Conservation (phyloP, 2,888 invertebrate genomes). For the Serripes groenlandicus region DNA sequence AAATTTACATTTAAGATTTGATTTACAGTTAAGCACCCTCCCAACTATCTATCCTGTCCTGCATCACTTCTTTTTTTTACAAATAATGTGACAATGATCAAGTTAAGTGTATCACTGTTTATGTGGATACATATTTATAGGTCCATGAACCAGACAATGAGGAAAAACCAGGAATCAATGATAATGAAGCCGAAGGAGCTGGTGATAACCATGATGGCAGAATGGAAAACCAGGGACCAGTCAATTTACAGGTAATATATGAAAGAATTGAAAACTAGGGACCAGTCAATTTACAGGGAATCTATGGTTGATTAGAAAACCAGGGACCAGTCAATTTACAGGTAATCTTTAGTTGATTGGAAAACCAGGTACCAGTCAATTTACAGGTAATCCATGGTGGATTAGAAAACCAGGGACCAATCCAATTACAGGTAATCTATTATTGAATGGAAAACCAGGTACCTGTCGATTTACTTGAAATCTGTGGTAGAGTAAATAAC, state of each 20-base stretch:
- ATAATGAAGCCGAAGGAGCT: conserved; percentile 12
- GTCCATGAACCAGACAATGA: no score
- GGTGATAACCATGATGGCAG: conserved; percentile 57
- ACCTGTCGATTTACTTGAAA: background rate
- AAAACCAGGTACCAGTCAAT: conserved; percentile 64
- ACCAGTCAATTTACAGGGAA: conserved; percentile 63
- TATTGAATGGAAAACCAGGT: background rate
- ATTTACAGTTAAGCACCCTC: no score
- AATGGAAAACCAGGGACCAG: conserved; percentile 64
- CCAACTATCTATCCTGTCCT: no score
- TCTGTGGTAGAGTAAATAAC: no score
- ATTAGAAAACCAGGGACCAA: background rate
- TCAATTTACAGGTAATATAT: conserved; percentile 59
- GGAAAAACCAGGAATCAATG: background rate
- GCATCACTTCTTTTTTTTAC: no score
- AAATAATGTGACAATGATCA: no score
- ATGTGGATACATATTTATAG: no score
- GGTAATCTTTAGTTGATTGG: conserved; percentile 54
- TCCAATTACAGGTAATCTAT: background rate
- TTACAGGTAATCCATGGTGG: conserved; percentile 43
- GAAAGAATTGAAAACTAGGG: conserved; percentile 63
- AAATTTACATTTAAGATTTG: no score
- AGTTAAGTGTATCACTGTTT: no score
- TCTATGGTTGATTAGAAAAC: conserved; percentile 56
- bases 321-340: conserved; percentile 66